These are phyloP conservation scores for Ophthalmolycus amberensis DNA, from an alignment of 2,113 vertebrate genomes.

Conservation along the genomic window DNA sequence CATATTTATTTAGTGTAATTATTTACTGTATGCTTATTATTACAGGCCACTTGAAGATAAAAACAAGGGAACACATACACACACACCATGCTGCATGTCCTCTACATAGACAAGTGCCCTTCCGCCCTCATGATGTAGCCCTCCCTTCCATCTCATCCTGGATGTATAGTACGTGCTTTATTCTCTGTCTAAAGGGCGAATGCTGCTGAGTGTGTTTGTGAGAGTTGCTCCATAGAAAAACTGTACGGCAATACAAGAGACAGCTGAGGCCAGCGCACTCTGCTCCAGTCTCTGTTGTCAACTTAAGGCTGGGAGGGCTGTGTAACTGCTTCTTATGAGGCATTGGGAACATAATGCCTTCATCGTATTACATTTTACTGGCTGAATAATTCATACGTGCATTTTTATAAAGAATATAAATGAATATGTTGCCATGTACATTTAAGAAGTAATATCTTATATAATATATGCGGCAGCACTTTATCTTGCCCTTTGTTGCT, in stretches of 20 bases:
- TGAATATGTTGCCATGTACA: not conserved
- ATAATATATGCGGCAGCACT: not conserved
- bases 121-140: constrained; percentile 38
- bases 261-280: constrained; percentile 46
- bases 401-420: not conserved
- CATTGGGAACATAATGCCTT: not conserved
- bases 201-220: constrained; percentile 30
- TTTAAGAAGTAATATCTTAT: not conserved
- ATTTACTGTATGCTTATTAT: not conserved
- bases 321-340: constrained; percentile 5
- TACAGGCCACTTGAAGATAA: not conserved
- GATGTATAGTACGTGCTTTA: constrained; percentile 33
- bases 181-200: constrained; percentile 50
- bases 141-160: constrained; percentile 26
- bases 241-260: not conserved
- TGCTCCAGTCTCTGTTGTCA: not conserved
- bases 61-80: not conserved
- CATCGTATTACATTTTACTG: not conserved
- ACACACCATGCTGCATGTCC: not conserved
- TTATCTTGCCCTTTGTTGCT: not conserved
- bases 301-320: not conserved
- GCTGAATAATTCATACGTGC: not conserved
- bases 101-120: constrained; percentile 23
- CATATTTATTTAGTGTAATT: not conserved
- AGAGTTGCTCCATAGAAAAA: constrained; percentile 31